Evolutionary conservation across 2,888 invertebrate genomes (phyloP), one percentile per base, ranked within the genome.

Genomic region (Lycaena phlaeas): DNA sequence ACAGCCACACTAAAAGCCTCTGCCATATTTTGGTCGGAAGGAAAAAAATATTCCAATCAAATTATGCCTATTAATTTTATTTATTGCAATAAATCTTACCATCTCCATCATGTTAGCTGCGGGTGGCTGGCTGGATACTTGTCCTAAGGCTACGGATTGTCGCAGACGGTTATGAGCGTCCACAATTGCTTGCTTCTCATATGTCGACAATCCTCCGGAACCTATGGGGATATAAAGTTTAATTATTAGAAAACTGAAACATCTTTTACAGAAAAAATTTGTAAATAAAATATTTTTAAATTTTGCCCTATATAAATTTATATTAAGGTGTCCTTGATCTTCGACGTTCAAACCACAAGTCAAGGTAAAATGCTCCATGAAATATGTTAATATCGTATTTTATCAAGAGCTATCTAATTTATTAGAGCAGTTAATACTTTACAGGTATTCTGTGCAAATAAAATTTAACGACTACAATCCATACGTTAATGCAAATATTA

Each of bases 81-180:
- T 9, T 30, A 1, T 17, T 2, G 3, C 4, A 17, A 28, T 4
- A 14, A 31, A 38, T 48, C 86, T 71, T 75, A 92, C 92, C 88
- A 95, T 90, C 87, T 94, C 93, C 81, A 91, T 89, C 93, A 95
- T 94, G 74, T 94, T 93, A 54, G 92, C 90, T 15, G 94, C 91
- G 40, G 91, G 90, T 12, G 93, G 92, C 59, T 94, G 94, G 49
- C 86, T 86, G 51, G 87, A 86, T 57, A 93, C 89, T 62, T 89
- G 90, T 36, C 95, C 95, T 53, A 92, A 85, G 45, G 95, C 94
- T 49, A 94, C 90, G 30, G 88, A 86, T 70, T 93, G 92, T 60
- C 95, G 85, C 49, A 93, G 87, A 53, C 88, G 88, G 77, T 95
- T 95, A 81, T 95, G 95, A 55, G 90, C 88, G 64, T 92, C 90